A percentile compares a stretch with the other conserved stretches of the same genome.
phyloP scores from a whole-genome alignment of 2,797 vertebrate species.

The Argya squamiceps region DNA sequence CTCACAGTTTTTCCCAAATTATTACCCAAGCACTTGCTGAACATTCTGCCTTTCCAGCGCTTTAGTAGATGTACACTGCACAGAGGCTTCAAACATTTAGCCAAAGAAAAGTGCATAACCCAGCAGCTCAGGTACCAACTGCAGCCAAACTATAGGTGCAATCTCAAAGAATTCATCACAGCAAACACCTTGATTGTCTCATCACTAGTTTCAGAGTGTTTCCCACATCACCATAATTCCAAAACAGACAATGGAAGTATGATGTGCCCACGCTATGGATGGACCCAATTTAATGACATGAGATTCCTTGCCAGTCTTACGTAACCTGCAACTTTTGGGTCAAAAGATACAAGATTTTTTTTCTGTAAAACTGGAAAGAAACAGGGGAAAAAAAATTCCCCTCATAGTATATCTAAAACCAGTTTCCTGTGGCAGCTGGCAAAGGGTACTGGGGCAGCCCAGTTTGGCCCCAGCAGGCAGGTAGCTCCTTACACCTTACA shows the following conservation, averaged over 20 bases:
- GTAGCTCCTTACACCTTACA: not conserved
- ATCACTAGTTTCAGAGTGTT: not conserved
- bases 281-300: not conserved
- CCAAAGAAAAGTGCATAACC: not conserved
- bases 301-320: not conserved
- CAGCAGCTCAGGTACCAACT: not conserved
- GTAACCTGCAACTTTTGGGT: not conserved
- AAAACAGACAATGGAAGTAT: not conserved
- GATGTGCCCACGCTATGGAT: not conserved
- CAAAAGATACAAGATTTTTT: rapidly evolving
- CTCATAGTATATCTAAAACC: not conserved
- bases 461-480: not conserved
- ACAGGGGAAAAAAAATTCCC: not conserved
- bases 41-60: not conserved
- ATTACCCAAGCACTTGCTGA: not conserved
- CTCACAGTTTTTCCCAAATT: not conserved
- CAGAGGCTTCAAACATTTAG: not conserved
- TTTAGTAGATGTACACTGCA: not conserved
- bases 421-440: not conserved
- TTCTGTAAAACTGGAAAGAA: not conserved
- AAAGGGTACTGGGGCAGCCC: not conserved
- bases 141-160: not conserved
- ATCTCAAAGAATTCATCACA: not conserved
- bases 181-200: not conserved
- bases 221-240: not conserved